Base-by-base conservation (phyloP, 2,888 invertebrate species). In the Drosophila stalkeri region DNA sequence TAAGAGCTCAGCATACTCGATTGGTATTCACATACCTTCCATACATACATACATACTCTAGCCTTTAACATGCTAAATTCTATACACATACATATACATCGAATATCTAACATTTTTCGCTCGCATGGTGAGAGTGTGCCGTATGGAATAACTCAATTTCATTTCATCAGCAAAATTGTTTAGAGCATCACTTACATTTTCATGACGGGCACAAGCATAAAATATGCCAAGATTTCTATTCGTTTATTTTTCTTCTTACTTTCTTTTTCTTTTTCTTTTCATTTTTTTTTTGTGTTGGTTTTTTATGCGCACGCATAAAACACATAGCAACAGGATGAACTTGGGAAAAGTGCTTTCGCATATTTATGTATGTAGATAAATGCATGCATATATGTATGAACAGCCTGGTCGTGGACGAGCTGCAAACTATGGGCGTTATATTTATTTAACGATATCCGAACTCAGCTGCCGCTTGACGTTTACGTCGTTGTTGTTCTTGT, bases 181-280 rank as follows among this genome's bases (percentile, higher is more conserved):
- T 82, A 83, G 68, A 75, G 85, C 87, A 85, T 80, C 89, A 87
- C 85, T 89, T 89, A 85, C 77, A 85, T 82, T 86, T 86, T 86
- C 85, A 87, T 89, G 86, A 62, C 80, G 68, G 67, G 67, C 70
- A 51, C 63, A 54, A 64, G 79, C 81, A 83, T 81, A 73, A 83
- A 79, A 84, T 81, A 76, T 89, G 79, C 81, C 87, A 83, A 77
- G 80, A 72, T 86, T 78, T 73, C 54, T 33, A 47, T 64, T 64
- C 46, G 44, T 35, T n/a, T 35, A 7, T n/a, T 54, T 55, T 20
- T n/a, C n/a, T 14, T 8, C 8, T 37, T 27, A 3, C 8, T 41
- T 41, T 9, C 3, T 39, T n/a, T 16, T 3, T 41, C 3, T 9
- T 3, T 2, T 11, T 18, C 11, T 35, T 18, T 9, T 18, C n/a